A percentile compares a stretch with the other conserved stretches of the same genome.
phyloP scores from a whole-genome alignment of 2,797 vertebrate genomes.

The Momotus momota region DNA sequence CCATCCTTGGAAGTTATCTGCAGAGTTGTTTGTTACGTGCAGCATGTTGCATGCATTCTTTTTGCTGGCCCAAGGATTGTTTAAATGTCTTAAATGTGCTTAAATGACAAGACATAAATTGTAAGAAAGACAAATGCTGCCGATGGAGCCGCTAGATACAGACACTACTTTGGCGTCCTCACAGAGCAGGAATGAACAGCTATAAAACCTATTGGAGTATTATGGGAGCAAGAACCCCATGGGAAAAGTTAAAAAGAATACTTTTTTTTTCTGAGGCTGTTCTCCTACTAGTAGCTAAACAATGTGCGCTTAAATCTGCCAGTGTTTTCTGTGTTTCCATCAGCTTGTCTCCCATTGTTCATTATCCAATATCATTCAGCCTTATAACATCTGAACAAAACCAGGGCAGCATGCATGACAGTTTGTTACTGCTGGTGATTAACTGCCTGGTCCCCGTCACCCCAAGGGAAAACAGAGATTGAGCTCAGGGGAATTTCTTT shows the following conservation, averaged over 20 bases:
- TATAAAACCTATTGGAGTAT: background rate
- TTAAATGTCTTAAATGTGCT: background rate
- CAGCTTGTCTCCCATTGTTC: conserved; percentile 64
- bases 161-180: background rate
- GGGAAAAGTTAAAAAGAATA: conserved; percentile 33
- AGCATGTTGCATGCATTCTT: background rate
- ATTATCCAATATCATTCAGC: conserved; percentile 65
- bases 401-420: conserved; percentile 25
- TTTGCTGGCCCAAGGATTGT: background rate
- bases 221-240: background rate
- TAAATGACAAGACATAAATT: background rate
- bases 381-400: conserved; percentile 65
- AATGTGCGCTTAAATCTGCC: conserved; percentile 66
- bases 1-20: background rate
- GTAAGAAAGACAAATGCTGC: background rate
- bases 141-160: background rate
- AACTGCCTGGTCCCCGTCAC: conserved; percentile 25
- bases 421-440: conserved; percentile 28
- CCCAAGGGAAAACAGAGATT: conserved; percentile 20
- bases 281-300: conserved; percentile 29
- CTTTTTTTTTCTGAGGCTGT: background rate
- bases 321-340: conserved; percentile 38
- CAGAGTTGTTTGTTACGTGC: background rate
- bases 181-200: background rate
- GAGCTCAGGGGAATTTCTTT: conserved; percentile 38